Percentiles rank a stretch among this genome's conserved stretches.
phyloP scores from a whole-genome alignment of 2,797 vertebrate genomes.

The Rhinogobio ventralis region DNA sequence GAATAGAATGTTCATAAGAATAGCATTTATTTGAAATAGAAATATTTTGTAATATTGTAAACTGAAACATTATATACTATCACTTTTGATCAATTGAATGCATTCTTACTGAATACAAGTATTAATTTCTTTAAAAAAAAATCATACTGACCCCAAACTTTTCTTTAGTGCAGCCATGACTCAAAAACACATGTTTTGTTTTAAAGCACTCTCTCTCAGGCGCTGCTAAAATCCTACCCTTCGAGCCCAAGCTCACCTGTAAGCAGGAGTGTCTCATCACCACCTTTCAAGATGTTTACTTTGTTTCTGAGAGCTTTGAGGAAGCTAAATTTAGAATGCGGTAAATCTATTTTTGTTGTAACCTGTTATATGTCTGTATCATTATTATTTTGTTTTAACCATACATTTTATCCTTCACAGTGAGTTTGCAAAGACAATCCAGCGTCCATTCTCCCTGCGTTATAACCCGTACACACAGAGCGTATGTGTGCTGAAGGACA shows the following conservation, averaged over 20 bases:
- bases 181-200: neutral
- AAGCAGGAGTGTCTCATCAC: slow-evolving; percentile 88
- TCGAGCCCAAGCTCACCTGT: slow-evolving; percentile 84
- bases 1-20: neutral
- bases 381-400: neutral
- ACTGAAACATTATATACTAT: neutral
- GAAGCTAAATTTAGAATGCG: slow-evolving; percentile 89
- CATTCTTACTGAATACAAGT: neutral
- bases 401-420: slow-evolving; percentile 66
- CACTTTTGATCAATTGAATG: neutral
- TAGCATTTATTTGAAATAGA: neutral
- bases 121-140: neutral
- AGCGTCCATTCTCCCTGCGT: slow-evolving; percentile 92
- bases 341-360: slow-evolving; percentile 62
- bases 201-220: slow-evolving; percentile 83
- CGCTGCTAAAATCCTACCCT: slow-evolving; percentile 80
- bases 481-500: slow-evolving; percentile 90
- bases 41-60: neutral
- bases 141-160: neutral
- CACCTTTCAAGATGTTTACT: slow-evolving; percentile 88
- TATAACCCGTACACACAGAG: slow-evolving; percentile 97
- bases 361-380: neutral
- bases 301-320: slow-evolving; percentile 88
- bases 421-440: slow-evolving; percentile 97
- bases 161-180: neutral